Evolutionary conservation across 2,797 vertebrate species (phyloP).

Genomic region (Bradypus variegatus): DNA sequence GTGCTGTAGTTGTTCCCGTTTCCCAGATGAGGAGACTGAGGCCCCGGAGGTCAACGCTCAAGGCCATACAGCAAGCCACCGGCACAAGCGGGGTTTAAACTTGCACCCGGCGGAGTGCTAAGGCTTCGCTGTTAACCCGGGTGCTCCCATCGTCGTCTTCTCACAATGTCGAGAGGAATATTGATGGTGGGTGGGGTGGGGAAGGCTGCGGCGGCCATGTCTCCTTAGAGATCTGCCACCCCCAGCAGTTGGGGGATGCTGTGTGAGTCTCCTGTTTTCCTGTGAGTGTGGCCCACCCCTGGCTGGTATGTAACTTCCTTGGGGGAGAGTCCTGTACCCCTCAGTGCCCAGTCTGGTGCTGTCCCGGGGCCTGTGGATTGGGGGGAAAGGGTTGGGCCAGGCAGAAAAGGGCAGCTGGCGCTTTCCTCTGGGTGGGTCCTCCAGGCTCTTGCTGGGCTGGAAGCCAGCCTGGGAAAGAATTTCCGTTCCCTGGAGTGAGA

Average conservation of each 20-base stretch:
- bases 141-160: neutral
- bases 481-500: neutral
- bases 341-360: neutral
- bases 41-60: neutral
- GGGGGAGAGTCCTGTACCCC: neutral
- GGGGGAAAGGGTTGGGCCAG: neutral
- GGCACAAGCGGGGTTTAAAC: neutral
- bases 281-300: neutral
- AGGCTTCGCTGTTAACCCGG: neutral
- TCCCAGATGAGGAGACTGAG: neutral
- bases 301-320: neutral
- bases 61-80: neutral
- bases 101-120: neutral
- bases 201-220: neutral
- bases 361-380: neutral
- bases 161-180: neutral
- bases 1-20: neutral
- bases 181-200: neutral
- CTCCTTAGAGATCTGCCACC: neutral
- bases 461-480: slow-evolving; percentile 5
- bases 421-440: neutral
- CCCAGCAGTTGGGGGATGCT: neutral
- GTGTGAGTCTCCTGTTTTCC: neutral
- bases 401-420: neutral
- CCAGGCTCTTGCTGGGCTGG: neutral